Conservation (phyloP, 2,113 vertebrate genomes). For the Strigops habroptila region DNA sequence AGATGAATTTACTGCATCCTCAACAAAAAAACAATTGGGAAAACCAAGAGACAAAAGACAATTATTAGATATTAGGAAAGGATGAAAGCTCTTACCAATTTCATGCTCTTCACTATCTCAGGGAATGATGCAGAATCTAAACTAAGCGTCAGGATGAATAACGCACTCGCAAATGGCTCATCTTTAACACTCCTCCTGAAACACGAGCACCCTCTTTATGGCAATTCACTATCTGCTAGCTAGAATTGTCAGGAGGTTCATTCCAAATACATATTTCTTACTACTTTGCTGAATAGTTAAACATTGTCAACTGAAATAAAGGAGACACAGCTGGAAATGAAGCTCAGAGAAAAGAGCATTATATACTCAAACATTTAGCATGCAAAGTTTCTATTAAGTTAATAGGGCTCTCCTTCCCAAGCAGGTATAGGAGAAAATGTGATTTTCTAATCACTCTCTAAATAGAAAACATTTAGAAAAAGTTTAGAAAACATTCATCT, state of each 20-base stretch:
- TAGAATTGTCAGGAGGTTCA: background rate
- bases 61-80: background rate
- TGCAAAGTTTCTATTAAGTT: background rate
- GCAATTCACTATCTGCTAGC: conserved; percentile 6
- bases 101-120: background rate
- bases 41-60: background rate
- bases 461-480: accelerated
- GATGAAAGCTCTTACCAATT: conserved; percentile 1
- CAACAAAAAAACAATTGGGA: background rate
- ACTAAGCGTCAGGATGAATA: background rate
- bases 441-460: background rate
- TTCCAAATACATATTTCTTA: conserved; percentile 35
- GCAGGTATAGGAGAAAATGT: background rate
- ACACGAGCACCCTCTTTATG: background rate
- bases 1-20: background rate
- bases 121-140: background rate
- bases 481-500: background rate
- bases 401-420: background rate
- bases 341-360: background rate
- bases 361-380: background rate
- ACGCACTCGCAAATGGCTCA: background rate
- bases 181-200: conserved; percentile 14
- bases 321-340: conserved; percentile 26
- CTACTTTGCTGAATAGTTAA: background rate
- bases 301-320: conserved; percentile 34